Evolutionary conservation across 2,888 invertebrate genomes (phyloP), one percentile per base, ranked within the genome.

Genomic region (Melipona bicolor): DNA sequence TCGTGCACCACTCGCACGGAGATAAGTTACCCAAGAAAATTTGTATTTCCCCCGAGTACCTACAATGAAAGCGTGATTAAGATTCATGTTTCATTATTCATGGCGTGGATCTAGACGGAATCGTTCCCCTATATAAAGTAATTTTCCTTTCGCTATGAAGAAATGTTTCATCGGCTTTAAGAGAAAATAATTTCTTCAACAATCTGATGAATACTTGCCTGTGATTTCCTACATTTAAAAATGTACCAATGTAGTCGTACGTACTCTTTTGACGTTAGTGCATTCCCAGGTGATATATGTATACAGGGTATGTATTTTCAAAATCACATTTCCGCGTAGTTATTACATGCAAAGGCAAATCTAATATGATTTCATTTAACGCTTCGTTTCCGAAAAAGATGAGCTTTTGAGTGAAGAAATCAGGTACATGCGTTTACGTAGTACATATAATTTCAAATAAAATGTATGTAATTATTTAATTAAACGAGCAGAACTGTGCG

Each of bases 1-100:
- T 43, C 77, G 13, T 19, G 15, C 27, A 32, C 17, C 61, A 49
- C 3, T 0, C 76, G 65, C 70, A 43, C 59, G 24, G n/a, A 4
- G 11, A 54, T 59, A 4, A 27, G 19, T 32, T 17, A 61, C 70
- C 67, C 32, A 67, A 21, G 50, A 82, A 80, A 84, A 87, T 82
- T 81, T 82, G 69, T 79, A 70, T 81, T 79, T 79, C 70, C 75
- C 78, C 49, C 15, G 76, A 50, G 71, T 59, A 49, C 52, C 43
- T 64, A 70, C 71, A 75, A 81, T 61, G 73, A 71, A 64, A 84
- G 54, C 56, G 61, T 64, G 79, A 84, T 79, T 80, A 81, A 78
- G 73, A 78, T 77, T 69, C 81, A 65, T 73, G 49, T 50, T 67
- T 78, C 69, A 65, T 69, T 65, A 77, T 83, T 65, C 74, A 65